These are phyloP conservation scores for Notarius quadriscutis DNA, from an alignment of 2,113 vertebrate species.

Conservation along the genomic window DNA sequence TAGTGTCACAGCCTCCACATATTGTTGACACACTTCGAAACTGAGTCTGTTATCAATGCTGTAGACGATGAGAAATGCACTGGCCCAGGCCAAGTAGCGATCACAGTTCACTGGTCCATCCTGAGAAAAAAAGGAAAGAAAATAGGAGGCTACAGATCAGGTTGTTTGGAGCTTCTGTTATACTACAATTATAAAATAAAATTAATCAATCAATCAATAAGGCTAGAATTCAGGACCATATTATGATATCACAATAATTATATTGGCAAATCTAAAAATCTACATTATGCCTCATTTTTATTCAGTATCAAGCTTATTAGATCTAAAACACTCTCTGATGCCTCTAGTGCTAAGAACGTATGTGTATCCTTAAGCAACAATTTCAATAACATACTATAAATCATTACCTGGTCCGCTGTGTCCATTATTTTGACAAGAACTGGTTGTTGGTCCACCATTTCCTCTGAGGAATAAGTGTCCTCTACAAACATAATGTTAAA, in stretches of 20 bases:
- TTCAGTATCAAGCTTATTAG: neutral
- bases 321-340: neutral
- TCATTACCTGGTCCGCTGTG: slow-evolving; percentile 85
- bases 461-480: slow-evolving; percentile 86
- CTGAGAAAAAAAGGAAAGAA: slow-evolving; percentile 58
- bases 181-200: neutral
- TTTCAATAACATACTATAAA: neutral
- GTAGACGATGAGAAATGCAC: slow-evolving; percentile 84
- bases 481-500: slow-evolving; percentile 73
- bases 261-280: neutral
- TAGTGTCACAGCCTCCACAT: slow-evolving; percentile 76
- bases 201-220: no score
- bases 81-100: slow-evolving; percentile 86
- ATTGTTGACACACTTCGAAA: slow-evolving; percentile 79
- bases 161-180: neutral
- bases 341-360: neutral
- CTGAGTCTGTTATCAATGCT: slow-evolving; percentile 80
- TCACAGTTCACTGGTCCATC: slow-evolving; percentile 82
- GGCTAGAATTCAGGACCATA: neutral
- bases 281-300: neutral
- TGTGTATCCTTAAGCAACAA: slow-evolving; percentile 1
- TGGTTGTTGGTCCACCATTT: slow-evolving; percentile 84
- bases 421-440: slow-evolving; percentile 88
- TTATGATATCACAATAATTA: neutral
- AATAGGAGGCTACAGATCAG: neutral